Percentiles rank a stretch among this genome's conserved stretches.
phyloP scores from a whole-genome alignment of 2,888 invertebrate species.

The Plebejus melissa region DNA sequence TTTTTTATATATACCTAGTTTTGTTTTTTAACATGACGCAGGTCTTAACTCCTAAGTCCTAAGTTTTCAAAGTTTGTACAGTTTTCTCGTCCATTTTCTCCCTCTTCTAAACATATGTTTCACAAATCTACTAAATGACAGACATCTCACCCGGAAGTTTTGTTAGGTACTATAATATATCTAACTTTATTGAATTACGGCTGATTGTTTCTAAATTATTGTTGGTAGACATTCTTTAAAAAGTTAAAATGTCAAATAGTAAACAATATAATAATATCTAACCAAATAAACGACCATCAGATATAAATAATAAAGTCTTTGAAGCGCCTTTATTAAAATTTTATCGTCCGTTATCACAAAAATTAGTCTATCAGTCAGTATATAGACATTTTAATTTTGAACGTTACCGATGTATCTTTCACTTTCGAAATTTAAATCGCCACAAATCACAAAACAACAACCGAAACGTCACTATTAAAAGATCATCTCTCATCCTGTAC shows the following conservation, averaged over 20 bases:
- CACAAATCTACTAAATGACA: no score
- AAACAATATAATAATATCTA: neutral
- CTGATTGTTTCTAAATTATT: neutral
- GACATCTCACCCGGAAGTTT: no score
- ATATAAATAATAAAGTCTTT: neutral
- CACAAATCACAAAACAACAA: slow-evolving; percentile 36
- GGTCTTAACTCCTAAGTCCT: neutral
- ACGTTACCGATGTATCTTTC: slow-evolving; percentile 18
- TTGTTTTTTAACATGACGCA: neutral
- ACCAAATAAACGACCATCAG: neutral
- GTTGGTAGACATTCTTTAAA: no score
- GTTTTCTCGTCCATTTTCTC: no score
- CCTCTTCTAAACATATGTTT: no score
- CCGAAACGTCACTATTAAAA: slow-evolving; percentile 69
- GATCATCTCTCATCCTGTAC: slow-evolving; percentile 60
- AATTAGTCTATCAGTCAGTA: neutral
- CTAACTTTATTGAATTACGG: no score
- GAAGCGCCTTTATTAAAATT: neutral
- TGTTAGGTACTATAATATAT: no score
- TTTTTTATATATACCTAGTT: neutral
- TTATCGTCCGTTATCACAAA: neutral
- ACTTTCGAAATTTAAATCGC: slow-evolving; percentile 31
- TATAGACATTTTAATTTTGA: neutral
- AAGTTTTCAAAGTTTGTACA: neutral
- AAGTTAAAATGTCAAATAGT: no score